Conservation (phyloP, 2,797 vertebrate genomes). For the Danio jaintianensis region DNA sequence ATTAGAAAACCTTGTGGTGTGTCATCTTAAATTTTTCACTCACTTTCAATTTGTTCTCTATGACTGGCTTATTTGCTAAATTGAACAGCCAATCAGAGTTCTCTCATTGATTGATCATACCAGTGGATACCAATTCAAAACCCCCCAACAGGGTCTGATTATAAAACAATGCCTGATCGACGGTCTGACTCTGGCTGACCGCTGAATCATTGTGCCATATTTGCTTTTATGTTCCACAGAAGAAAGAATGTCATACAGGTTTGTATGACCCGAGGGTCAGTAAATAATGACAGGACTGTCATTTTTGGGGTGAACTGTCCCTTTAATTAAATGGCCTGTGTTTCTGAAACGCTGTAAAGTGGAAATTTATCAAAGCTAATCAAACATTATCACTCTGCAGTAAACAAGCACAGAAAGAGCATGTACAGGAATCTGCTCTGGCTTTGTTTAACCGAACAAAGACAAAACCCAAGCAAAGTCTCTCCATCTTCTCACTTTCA, state of each 20-base stretch:
- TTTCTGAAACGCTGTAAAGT: conserved; percentile 9
- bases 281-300: conserved; percentile 4
- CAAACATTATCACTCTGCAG: conserved; percentile 6
- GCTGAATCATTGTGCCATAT: too few species aligned
- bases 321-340: conserved; percentile 18
- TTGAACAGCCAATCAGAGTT: too few species aligned
- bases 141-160: too few species aligned
- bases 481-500: conserved; percentile 49
- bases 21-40: too few species aligned
- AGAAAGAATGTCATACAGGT: neutral
- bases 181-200: too few species aligned
- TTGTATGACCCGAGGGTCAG: neutral
- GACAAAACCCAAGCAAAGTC: conserved; percentile 37
- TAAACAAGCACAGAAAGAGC: conserved; percentile 11
- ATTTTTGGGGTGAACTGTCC: neutral
- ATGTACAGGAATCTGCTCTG: conserved; percentile 12
- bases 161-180: too few species aligned
- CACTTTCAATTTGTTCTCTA: too few species aligned
- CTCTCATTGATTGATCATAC: too few species aligned
- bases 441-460: conserved; percentile 40
- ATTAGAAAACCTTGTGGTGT: too few species aligned
- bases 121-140: too few species aligned
- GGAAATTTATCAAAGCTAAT: conserved; percentile 34
- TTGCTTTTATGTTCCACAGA: neutral
- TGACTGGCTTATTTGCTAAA: too few species aligned